Percentiles rank a stretch among this genome's conserved stretches.
These are phyloP conservation scores for Cariama cristata DNA, from an alignment of 2,113 vertebrate genomes.

Conservation along the genomic window DNA sequence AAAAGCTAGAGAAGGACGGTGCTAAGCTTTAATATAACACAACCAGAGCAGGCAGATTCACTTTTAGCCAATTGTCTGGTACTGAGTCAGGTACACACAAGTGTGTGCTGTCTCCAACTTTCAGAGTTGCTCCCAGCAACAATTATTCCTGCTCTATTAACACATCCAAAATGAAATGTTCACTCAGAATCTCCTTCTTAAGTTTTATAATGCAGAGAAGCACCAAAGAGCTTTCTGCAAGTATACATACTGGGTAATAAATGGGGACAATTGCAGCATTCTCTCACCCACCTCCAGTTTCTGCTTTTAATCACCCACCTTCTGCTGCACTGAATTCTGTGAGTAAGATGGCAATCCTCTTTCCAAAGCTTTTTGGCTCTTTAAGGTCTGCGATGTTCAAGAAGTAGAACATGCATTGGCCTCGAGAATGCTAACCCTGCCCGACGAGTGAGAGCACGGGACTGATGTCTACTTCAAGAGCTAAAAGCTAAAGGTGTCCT, in stretches of 20 bases:
- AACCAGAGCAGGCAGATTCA: background rate
- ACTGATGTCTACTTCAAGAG: background rate
- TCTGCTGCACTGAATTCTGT: background rate
- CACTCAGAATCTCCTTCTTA: background rate
- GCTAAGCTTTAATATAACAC: background rate
- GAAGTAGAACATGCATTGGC: background rate
- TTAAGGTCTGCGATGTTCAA: background rate
- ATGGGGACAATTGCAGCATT: background rate
- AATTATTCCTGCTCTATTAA: background rate
- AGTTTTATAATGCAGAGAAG: background rate
- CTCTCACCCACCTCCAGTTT: background rate
- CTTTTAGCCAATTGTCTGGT: background rate
- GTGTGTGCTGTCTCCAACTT: background rate
- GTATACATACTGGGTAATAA: background rate
- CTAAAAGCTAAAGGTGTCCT: background rate
- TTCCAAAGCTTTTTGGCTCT: background rate
- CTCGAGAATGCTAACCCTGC: background rate
- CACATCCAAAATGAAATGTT: background rate
- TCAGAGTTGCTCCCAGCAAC: background rate
- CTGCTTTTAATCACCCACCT: background rate
- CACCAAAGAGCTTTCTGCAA: background rate
- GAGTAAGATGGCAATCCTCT: background rate
- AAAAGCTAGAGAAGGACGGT: background rate
- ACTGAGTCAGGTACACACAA: background rate
- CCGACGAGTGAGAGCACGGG: background rate